Evolutionary conservation across 2,797 vertebrate species (phyloP).

Genomic region (Coendou prehensilis): DNA sequence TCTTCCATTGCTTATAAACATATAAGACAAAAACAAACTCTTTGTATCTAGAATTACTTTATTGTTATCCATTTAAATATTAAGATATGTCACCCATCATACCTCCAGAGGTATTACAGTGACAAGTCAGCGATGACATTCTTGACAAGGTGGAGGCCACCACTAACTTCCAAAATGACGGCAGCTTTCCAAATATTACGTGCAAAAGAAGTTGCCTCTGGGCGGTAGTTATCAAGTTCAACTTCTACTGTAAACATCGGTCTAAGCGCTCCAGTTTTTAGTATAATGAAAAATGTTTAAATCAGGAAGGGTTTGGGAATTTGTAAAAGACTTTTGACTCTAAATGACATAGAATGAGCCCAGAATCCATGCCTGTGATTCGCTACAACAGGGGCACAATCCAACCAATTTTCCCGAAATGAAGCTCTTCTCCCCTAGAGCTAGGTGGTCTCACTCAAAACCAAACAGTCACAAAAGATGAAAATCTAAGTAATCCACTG

Average conservation of each 20-base stretch:
- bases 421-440: not conserved
- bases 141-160: not conserved
- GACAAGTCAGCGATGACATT: not conserved
- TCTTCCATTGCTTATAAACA: not conserved
- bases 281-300: not conserved
- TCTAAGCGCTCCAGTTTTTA: not conserved
- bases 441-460: not conserved
- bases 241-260: slow-evolving; percentile 30
- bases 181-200: not conserved
- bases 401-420: not conserved
- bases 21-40: not conserved
- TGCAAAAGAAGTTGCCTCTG: not conserved
- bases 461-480: not conserved
- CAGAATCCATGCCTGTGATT: not conserved
- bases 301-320: not conserved
- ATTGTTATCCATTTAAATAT: not conserved
- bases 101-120: not conserved
- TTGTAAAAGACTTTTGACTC: not conserved
- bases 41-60: not conserved
- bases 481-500: not conserved
- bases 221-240: not conserved
- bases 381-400: not conserved
- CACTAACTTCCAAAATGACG: not conserved
- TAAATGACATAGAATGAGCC: not conserved
- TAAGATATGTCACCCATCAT: not conserved